Evolutionary conservation across 2,113 vertebrate genomes (phyloP).

Genomic region (Phyllostomus hastatus): DNA sequence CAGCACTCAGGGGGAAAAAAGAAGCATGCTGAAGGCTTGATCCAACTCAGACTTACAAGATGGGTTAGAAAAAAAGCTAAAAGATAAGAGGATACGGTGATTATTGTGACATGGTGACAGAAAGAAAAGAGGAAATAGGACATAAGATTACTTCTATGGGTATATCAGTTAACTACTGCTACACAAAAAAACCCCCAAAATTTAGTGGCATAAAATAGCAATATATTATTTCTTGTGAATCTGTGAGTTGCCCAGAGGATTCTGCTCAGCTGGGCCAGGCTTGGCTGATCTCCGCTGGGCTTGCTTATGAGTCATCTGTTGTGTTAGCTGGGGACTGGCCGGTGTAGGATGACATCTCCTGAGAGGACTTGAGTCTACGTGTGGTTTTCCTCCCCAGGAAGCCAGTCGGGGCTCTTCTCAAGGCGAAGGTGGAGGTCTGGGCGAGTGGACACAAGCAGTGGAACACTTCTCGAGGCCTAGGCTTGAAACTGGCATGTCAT

Average conservation of each 20-base stretch:
- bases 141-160: neutral
- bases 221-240: neutral
- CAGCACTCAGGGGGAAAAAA: neutral
- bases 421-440: neutral
- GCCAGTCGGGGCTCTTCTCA: neutral
- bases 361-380: neutral
- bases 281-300: neutral
- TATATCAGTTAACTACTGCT: neutral
- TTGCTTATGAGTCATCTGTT: neutral
- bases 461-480: neutral
- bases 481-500: neutral
- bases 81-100: neutral
- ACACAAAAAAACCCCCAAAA: neutral
- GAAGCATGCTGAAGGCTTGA: neutral
- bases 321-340: neutral
- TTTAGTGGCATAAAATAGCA: neutral
- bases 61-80: neutral
- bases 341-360: neutral
- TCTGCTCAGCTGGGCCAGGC: neutral
- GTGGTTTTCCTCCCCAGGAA: neutral
- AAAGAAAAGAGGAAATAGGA: neutral
- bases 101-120: neutral
- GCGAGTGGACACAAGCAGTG: neutral
- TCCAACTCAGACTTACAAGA: neutral
- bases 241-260: neutral